Percentiles rank a stretch among this genome's conserved stretches.
Evolutionary conservation across 2,888 invertebrate species (phyloP).

Genomic region (Agrotis clavis): DNA sequence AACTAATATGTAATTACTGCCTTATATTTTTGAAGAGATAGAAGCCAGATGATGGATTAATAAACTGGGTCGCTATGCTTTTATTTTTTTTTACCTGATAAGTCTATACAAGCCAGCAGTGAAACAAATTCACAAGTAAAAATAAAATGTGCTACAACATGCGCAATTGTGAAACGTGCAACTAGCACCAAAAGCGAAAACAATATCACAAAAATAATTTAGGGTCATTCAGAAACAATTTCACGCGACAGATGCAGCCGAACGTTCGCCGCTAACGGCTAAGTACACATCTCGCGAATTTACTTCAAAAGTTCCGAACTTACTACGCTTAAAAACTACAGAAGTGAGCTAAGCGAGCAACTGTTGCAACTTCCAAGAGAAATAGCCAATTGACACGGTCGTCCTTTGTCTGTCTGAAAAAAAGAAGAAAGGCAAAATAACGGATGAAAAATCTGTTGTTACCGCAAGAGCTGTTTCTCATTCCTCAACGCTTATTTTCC

Average conservation of each 20-base stretch:
- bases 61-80: not conserved
- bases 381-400: slow-evolving; percentile 58
- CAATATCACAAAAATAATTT: slow-evolving; percentile 24
- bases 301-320: slow-evolving; percentile 50
- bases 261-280: slow-evolving; percentile 31
- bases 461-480: slow-evolving; percentile 34
- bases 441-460: slow-evolving; percentile 48
- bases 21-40: not conserved
- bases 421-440: slow-evolving; percentile 30
- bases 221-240: slow-evolving; percentile 28
- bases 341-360: slow-evolving; percentile 40
- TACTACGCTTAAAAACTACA: slow-evolving; percentile 49
- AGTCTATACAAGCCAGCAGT: not conserved
- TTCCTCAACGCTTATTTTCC: slow-evolving; percentile 42
- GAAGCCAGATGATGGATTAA: not conserved
- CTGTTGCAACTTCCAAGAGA: slow-evolving; percentile 46
- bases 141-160: not conserved
- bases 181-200: slow-evolving; percentile 20
- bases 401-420: slow-evolving; percentile 30
- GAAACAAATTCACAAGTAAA: not conserved
- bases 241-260: slow-evolving; percentile 11
- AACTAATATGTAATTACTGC: not conserved
- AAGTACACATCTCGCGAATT: slow-evolving; percentile 38
- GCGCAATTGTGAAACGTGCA: slow-evolving; percentile 7
- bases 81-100: not conserved